phyloP scores from a whole-genome alignment of 1,140 invertebrate species.

The Philopotamus ludificatus region DNA sequence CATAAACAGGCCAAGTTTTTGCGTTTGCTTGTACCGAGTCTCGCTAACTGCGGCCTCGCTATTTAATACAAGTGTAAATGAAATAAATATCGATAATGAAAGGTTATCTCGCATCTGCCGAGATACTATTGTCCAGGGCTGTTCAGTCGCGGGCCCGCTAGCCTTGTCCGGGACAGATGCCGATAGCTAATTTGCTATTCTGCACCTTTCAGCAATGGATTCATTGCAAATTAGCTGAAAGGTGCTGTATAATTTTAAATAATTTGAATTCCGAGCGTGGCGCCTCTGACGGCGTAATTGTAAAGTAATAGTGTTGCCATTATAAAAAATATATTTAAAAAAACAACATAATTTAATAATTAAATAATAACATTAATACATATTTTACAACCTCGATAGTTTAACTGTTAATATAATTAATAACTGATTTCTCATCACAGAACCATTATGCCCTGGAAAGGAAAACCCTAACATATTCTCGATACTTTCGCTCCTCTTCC shows the following conservation, averaged over 20 bases:
- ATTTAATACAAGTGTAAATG: constrained; percentile 6
- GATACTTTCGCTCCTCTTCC: no score
- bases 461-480: no score
- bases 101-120: not conserved
- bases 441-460: no score
- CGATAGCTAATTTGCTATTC: not conserved
- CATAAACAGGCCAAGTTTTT: constrained; percentile 1
- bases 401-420: no score
- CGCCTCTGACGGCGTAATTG: no score
- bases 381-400: no score
- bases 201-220: not conserved
- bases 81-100: constrained; percentile 12
- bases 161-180: not conserved
- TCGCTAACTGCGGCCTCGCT: not conserved
- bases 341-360: no score
- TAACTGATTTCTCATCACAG: no score
- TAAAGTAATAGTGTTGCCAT: no score
- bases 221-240: not conserved
- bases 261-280: not conserved
- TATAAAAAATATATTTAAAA: no score
- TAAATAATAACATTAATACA: no score
- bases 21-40: not conserved
- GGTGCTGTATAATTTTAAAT: not conserved
- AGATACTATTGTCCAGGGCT: not conserved
- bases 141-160: no score